A percentile compares a stretch with the other conserved stretches of the same genome.
Conservation (phyloP, 2,113 vertebrate species). For the Podarcis muralis region DNA sequence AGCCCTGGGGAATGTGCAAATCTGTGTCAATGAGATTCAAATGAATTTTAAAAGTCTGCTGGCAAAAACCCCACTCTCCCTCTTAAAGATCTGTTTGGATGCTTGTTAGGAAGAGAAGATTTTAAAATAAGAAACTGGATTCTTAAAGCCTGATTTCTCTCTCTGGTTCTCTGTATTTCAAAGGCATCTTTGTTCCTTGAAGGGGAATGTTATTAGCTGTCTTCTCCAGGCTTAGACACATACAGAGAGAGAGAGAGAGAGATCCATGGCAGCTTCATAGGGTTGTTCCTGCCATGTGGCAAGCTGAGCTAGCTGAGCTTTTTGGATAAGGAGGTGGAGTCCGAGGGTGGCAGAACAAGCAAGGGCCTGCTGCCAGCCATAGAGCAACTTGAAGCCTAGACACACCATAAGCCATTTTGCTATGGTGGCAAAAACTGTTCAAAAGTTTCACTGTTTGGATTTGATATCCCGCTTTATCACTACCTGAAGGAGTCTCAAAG, state of each 20-base stretch:
- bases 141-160: neutral
- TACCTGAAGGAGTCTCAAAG: too few species aligned
- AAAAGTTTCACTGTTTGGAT: too few species aligned
- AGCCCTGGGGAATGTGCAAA: neutral
- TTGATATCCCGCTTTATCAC: too few species aligned
- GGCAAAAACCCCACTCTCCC: too few species aligned
- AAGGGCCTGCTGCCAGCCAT: neutral
- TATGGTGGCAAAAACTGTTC: neutral
- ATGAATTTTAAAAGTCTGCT: too few species aligned
- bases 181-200: conserved; percentile 48
- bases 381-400: neutral
- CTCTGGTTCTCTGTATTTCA: neutral
- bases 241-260: neutral
- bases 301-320: neutral
- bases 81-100: neutral
- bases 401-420: neutral
- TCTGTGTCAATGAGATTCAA: too few species aligned
- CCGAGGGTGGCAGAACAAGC: neutral
- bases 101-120: neutral
- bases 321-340: neutral
- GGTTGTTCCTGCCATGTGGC: neutral
- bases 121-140: neutral
- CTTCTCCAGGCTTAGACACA: conserved; percentile 31
- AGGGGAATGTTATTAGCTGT: neutral
- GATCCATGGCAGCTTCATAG: conserved; percentile 37